Conservation (phyloP, 2,888 invertebrate species). For the Callosobruchus maculatus region DNA sequence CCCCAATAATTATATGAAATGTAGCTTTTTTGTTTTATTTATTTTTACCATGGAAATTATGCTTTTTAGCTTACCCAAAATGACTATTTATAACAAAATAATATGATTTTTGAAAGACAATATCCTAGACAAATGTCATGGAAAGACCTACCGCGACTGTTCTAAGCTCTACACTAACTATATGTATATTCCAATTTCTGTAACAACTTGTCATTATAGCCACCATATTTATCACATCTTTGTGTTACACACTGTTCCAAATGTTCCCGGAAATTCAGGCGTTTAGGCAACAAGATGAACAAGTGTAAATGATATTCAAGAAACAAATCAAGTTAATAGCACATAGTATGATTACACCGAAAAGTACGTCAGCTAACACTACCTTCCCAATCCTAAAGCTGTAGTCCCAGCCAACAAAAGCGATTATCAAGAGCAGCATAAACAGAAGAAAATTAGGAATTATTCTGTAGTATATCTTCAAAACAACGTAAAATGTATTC, state of each 20-base stretch:
- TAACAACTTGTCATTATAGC: background rate
- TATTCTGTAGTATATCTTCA: slow-evolving; percentile 1
- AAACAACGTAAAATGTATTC: no score
- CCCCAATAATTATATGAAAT: no score
- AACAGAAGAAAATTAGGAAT: slow-evolving; percentile 20
- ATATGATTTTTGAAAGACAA: no score
- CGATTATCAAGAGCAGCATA: slow-evolving; percentile 34
- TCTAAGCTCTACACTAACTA: no score
- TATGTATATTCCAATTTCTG: background rate
- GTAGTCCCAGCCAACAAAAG: slow-evolving; percentile 32
- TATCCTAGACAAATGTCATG: no score
- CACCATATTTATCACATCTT: background rate
- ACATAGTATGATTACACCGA: slow-evolving; percentile 64
- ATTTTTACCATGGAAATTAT: no score
- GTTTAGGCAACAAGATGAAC: slow-evolving; percentile 30
- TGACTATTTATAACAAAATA: no score
- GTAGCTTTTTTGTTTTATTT: no score
- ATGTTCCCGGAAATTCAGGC: background rate
- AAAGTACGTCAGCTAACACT: slow-evolving; percentile 71
- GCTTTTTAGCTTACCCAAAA: no score
- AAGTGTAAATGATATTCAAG: slow-evolving; percentile 58
- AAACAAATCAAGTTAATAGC: slow-evolving; percentile 64
- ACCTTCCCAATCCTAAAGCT: slow-evolving; percentile 76
- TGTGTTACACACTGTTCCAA: background rate
- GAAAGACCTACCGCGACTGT: no score